Percentiles rank a stretch among this genome's conserved stretches.
These are phyloP conservation scores for Taenioides sp. DNA, from an alignment of 2,797 vertebrate genomes.

Conservation along the genomic window DNA sequence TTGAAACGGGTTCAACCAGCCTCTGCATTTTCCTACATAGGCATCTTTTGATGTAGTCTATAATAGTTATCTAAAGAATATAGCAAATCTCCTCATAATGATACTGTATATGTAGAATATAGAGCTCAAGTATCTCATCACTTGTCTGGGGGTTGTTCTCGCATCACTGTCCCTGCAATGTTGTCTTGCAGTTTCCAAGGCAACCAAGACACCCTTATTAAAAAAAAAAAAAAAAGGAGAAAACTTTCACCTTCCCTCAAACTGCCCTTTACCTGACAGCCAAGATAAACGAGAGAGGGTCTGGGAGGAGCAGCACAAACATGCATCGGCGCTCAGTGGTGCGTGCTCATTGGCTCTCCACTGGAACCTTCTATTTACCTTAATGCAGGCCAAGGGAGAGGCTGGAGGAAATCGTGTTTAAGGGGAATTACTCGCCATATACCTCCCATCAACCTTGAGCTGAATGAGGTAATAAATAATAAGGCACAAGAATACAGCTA, in stretches of 20 bases:
- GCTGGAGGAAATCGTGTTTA: conserved; percentile 17
- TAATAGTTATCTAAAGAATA: too few relatives aligned
- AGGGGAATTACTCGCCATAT: conserved; percentile 45
- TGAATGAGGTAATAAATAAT: conserved; percentile 44
- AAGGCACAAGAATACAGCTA: conserved; percentile 28
- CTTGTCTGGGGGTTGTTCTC: too few relatives aligned
- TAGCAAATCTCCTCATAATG: too few relatives aligned
- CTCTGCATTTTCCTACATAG: too few relatives aligned
- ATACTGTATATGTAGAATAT: too few relatives aligned
- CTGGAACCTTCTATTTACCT: conserved; percentile 76
- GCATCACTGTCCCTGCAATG: conserved; percentile 56
- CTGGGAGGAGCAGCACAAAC: conserved; percentile 72
- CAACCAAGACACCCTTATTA: conserved; percentile 70
- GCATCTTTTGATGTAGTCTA: too few relatives aligned
- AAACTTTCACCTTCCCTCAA: conserved; percentile 76
- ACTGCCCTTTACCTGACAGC: conserved; percentile 79
- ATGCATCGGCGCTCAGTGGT: conserved; percentile 75
- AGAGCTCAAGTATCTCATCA: too few relatives aligned
- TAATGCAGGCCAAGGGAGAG: conserved; percentile 62
- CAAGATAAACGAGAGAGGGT: conserved; percentile 77
- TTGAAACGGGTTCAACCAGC: too few relatives aligned
- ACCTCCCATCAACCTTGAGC: conserved; percentile 68
- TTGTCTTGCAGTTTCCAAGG: conserved; percentile 74
- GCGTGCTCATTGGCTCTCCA: conserved; percentile 74
- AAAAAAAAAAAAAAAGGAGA: conserved; percentile 46